Conservation (phyloP, 2,113 vertebrate genomes). For the Prionailurus bengalensis region DNA sequence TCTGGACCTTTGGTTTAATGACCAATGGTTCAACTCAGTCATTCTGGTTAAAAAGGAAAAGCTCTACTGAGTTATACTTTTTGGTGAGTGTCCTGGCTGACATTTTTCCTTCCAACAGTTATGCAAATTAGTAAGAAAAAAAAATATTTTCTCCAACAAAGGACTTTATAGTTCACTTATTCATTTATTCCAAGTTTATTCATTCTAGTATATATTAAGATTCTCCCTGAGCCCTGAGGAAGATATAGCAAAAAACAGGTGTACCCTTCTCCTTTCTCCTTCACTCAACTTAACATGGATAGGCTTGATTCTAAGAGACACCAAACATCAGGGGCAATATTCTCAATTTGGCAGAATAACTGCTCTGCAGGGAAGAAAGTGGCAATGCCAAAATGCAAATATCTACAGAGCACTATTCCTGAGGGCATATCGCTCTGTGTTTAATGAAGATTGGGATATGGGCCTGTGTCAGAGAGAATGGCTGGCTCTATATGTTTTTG, state of each 20-base stretch:
- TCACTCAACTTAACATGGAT: background rate
- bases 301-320: constrained; percentile 63
- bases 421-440: background rate
- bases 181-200: background rate
- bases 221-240: background rate
- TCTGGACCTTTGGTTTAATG: background rate
- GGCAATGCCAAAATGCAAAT: constrained; percentile 68
- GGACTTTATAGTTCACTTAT: background rate
- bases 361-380: background rate
- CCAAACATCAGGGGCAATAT: constrained; percentile 49
- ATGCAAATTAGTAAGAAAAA: background rate
- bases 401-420: constrained; percentile 36
- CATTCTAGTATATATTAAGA: background rate
- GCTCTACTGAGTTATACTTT: background rate
- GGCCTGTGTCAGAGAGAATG: constrained; percentile 3
- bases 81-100: background rate
- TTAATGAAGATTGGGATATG: constrained; percentile 52
- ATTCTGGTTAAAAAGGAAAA: background rate
- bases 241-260: background rate
- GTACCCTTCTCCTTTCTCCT: background rate
- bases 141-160: background rate
- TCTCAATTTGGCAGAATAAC: constrained; percentile 53
- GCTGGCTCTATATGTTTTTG: constrained; percentile 48
- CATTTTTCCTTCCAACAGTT: background rate
- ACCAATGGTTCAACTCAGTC: background rate